These are phyloP conservation scores for Rotaria sp. DNA, from an alignment of 2,888 invertebrate genomes.

Conservation along the genomic window DNA sequence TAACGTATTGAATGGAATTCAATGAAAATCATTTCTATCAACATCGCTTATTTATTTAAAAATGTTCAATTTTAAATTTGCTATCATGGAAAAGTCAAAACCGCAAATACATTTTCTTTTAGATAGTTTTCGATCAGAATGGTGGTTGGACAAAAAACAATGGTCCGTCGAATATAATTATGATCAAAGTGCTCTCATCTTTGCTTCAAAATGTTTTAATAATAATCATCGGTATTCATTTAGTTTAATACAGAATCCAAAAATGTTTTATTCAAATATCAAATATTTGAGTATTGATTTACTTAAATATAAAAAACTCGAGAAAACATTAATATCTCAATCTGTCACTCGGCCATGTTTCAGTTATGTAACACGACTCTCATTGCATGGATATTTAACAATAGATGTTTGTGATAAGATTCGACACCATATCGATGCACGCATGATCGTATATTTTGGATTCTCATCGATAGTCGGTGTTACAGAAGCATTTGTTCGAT, in stretches of 20 bases:
- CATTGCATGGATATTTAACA: not conserved
- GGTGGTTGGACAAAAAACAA: not conserved
- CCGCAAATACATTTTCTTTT: not conserved
- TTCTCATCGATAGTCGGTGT: not conserved
- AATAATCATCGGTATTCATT: not conserved
- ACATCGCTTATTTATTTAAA: not conserved
- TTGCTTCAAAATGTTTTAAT: not conserved
- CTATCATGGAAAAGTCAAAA: not conserved
- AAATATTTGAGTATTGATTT: not conserved
- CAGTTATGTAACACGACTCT: not conserved
- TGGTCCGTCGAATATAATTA: not conserved
- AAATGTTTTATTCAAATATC: not conserved
- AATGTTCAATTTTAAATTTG: not conserved
- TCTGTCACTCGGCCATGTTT: no score
- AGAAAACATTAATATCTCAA: not conserved
- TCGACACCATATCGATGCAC: not conserved
- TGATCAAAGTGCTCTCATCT: not conserved
- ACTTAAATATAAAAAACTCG: not conserved
- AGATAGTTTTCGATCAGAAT: not conserved
- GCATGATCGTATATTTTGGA: not conserved
- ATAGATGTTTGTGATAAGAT: not conserved
- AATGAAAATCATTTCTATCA: not conserved
- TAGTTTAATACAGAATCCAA: not conserved
- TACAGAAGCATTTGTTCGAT: not conserved
- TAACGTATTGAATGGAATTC: not conserved